A percentile compares a stretch with the other conserved stretches of the same genome.
Evolutionary conservation across 2,888 invertebrate species (phyloP).

Genomic region (Chloromyia formosa): DNA sequence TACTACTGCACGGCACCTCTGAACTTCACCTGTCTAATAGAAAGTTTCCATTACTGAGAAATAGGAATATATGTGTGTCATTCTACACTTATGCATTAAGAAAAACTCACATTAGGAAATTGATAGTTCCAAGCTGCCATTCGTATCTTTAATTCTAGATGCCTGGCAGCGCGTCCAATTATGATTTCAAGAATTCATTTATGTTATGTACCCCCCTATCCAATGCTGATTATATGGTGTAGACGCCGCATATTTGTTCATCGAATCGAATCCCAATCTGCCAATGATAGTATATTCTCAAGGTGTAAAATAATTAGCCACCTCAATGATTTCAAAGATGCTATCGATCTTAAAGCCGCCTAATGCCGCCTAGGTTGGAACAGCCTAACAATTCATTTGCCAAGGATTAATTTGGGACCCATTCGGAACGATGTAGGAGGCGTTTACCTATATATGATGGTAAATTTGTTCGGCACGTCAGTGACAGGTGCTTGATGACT

Average conservation of each 20-base stretch:
- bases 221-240: constrained; percentile 42
- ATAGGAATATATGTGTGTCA: not conserved
- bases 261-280: constrained; percentile 43
- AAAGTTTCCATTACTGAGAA: not conserved
- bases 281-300: constrained; percentile 28
- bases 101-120: constrained; percentile 23
- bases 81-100: constrained; percentile 12
- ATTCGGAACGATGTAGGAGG: constrained; percentile 7
- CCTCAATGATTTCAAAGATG: constrained; percentile 41
- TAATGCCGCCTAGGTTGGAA: constrained; percentile 25
- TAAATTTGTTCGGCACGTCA: not conserved
- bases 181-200: constrained; percentile 38
- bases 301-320: constrained; percentile 48
- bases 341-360: constrained; percentile 16
- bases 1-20: too few relatives aligned
- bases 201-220: constrained; percentile 29
- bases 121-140: constrained; percentile 12
- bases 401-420: constrained; percentile 27
- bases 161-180: constrained; percentile 23
- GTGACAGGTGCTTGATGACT: constrained; percentile 38
- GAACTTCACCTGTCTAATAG: constrained; percentile 30
- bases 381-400: constrained; percentile 15
- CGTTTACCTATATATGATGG: not conserved
- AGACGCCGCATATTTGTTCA: constrained; percentile 38
- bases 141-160: constrained; percentile 6